Evolutionary conservation across 2,797 vertebrate genomes (phyloP), one percentile per base, ranked within the genome.

Genomic region (Chromis chromis): DNA sequence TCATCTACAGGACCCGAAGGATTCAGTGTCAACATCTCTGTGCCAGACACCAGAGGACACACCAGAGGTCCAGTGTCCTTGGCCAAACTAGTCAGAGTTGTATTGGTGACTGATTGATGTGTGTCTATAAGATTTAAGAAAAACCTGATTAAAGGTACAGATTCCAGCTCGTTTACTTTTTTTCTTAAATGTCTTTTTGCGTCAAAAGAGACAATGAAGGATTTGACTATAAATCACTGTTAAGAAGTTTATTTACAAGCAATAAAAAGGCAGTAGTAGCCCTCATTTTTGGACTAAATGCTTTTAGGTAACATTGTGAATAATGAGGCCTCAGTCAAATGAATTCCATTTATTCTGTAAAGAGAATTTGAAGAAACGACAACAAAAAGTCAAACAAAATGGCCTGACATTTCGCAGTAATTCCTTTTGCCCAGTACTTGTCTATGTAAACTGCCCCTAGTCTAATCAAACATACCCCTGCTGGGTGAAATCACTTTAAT

Each of bases 401-500:
- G 24, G 19, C 46, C 25, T 55, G 22, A 46, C 24, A 54, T 70
- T 70, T 67, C 44, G 25, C 39, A 1, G 4, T 56, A 6, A 65
- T 53, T 49, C 54, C 65, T 39, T 22, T 13, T 36, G 44, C 50
- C 22, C 36, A 64, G 22, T 28, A 59, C 10, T 4, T 25, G 9
- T 60, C 49, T 33, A 39, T 75, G 50, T 42, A 53, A 80, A 79
- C 44, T 53, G 40, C 27, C 16, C 27, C 19, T 12, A 12, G 44
- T 78, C 54, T 62, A 72, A 84, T 81, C 64, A 81, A 79, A 72
- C 65, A 33, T 6, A 71, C 60, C 49, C 53, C 75, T 65, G 56
- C 66, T 79, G 80, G 28, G 61, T 57, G 59, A 76, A 81, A 68
- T 66, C 60, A 54, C 63, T 67, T 81, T 79, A 50, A 85, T 74